Evolutionary conservation across 1,140 invertebrate species (phyloP).

Genomic region (Penaeus vannamei): DNA sequence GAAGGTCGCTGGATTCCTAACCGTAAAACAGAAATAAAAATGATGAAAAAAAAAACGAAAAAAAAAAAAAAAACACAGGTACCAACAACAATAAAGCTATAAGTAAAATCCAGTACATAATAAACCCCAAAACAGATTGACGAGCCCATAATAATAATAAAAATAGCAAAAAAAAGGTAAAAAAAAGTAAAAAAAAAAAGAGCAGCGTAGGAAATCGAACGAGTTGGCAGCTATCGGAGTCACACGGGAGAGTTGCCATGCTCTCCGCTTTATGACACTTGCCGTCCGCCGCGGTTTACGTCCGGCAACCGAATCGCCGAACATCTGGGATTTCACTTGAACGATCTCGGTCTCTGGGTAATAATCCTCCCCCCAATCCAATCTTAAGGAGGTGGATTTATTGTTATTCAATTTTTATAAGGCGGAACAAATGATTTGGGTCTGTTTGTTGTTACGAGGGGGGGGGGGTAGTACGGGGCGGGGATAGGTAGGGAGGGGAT

Average conservation of each 20-base stretch:
- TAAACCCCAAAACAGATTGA: too few relatives aligned
- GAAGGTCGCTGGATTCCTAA: too few relatives aligned
- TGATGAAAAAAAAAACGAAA: too few relatives aligned
- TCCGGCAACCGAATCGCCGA: constrained; percentile 12
- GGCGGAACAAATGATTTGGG: constrained; percentile 1
- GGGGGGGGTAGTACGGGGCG: background rate
- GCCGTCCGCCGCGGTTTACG: background rate
- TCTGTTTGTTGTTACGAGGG: background rate
- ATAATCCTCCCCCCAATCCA: background rate
- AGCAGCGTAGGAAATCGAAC: too few relatives aligned
- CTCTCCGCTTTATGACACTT: background rate
- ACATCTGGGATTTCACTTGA: constrained; percentile 12
- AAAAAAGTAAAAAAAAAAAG: too few relatives aligned
- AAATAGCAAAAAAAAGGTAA: too few relatives aligned
- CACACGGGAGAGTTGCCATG: background rate
- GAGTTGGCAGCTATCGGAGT: too few relatives aligned
- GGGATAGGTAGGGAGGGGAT: background rate
- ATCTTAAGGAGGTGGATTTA: constrained; percentile 5
- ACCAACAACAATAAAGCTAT: too few relatives aligned
- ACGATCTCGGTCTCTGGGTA: background rate
- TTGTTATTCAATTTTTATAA: constrained; percentile 26
- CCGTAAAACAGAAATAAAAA: too few relatives aligned
- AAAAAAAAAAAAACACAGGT: too few relatives aligned
- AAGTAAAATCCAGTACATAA: too few relatives aligned
- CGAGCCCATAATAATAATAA: too few relatives aligned